Evolutionary conservation across 2,797 vertebrate genomes (phyloP).

Genomic region (Anisognathus igniventris): DNA sequence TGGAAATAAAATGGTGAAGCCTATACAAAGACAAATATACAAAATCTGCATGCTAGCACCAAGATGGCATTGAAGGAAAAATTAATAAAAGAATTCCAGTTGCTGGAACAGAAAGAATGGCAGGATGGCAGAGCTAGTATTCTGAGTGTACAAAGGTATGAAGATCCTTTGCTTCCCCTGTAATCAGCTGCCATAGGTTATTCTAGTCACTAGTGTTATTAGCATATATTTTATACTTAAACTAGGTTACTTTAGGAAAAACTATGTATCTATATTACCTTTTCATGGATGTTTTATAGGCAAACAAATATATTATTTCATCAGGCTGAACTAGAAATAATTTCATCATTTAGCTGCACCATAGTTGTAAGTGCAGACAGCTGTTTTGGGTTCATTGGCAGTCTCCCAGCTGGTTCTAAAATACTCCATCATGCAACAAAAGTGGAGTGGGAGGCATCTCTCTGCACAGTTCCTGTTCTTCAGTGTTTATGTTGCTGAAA

Average conservation of each 20-base stretch:
- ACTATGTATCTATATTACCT: neutral
- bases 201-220: neutral
- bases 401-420: neutral
- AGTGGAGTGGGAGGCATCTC: neutral
- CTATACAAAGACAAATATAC: neutral
- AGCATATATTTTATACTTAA: neutral
- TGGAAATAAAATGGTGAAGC: neutral
- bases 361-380: neutral
- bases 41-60: neutral
- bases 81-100: neutral
- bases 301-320: neutral
- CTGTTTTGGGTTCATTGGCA: neutral
- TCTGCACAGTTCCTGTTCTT: neutral
- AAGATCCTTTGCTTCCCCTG: neutral
- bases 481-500: neutral
- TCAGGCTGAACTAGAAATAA: neutral
- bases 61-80: neutral
- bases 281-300: neutral
- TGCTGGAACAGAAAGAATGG: neutral
- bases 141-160: neutral
- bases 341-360: neutral
- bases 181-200: neutral
- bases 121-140: neutral
- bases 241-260: neutral
- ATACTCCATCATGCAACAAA: fast-evolving